A percentile compares a stretch with the other conserved stretches of the same genome.
These are phyloP conservation scores for Mythimna vitellina DNA, from an alignment of 2,888 invertebrate species.

Conservation along the genomic window DNA sequence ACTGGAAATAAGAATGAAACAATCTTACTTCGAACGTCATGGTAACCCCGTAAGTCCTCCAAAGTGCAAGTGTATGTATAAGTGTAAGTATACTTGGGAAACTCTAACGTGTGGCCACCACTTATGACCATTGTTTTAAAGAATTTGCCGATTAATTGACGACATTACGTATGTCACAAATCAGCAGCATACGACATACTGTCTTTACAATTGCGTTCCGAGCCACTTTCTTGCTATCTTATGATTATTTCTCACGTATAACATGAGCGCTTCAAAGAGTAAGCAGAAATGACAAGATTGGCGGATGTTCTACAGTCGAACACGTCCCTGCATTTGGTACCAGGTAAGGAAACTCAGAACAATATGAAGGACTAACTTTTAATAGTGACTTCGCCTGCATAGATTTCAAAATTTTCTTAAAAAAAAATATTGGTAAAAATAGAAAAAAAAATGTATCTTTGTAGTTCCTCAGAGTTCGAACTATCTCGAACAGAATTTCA, in stretches of 20 bases:
- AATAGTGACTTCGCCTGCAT: background rate
- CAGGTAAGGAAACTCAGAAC: constrained; percentile 14
- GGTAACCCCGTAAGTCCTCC: no score
- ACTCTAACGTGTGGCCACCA: no score
- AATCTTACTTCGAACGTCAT: no score
- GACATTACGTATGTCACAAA: background rate
- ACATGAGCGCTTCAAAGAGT: constrained; percentile 44
- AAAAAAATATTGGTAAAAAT: no score
- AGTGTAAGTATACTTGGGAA: no score
- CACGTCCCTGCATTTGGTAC: constrained; percentile 22
- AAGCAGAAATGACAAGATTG: constrained; percentile 37
- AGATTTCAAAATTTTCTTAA: background rate
- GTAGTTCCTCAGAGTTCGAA: no score
- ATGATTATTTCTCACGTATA: constrained; percentile 35
- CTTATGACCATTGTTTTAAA: background rate
- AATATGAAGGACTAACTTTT: background rate
- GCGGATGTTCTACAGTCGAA: constrained; percentile 36
- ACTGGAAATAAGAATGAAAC: no score
- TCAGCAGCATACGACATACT: background rate
- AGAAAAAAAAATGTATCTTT: no score
- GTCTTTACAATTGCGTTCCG: background rate
- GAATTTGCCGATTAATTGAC: background rate
- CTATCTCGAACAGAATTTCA: no score
- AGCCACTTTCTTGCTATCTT: background rate
- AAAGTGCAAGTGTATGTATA: no score